Evolutionary conservation across 2,113 vertebrate genomes (phyloP), one percentile per base, ranked within the genome.

Genomic region (Scytalopus superciliaris): DNA sequence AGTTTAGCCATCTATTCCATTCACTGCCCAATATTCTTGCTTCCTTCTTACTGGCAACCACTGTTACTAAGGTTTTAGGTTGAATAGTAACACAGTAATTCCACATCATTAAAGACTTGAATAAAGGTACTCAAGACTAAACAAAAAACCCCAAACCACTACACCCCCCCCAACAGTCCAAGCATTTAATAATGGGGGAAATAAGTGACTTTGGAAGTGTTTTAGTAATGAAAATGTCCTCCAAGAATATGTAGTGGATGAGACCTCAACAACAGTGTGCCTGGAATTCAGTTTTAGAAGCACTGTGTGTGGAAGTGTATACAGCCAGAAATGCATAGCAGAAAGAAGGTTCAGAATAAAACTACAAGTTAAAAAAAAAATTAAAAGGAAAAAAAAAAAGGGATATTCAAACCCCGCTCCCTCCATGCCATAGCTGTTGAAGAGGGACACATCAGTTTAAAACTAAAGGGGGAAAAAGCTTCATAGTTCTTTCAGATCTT

Each of bases 371-470:
- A 56, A 57, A 22, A 55, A 60, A 45, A 47, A 25, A n/a, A 42
- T 42, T 42, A 42, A 42, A 47, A 19, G 44, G 19, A 37, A 67
- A 70, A 39, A 50, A 39, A 79, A 60, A 89, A 53, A 66, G 2
- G 23, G 44, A 84, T 91, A 67, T 90, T 95, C 77, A 86, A 81
- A 81, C 93, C 96, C 96, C 95, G 0, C 94, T 96, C 97, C 97
- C 97, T 97, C 94, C 96, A 80, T 45, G 81, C 89, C 89, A 95
- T 8, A 94, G 84, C 76, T 88, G 69, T 89, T 91, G 89, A 94
- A 97, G 93, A 95, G 86, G 94, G 89, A 92, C 67, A 93, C 64
- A 95, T 74, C 88, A 91, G 55, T 94, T 96, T 94, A 94, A 95
- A 97, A 97, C 77, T 85, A 90, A 96, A 89, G 92, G 42, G 68